Conservation (phyloP, 2,113 vertebrate genomes). For the Oncorhynchus gorbuscha region DNA sequence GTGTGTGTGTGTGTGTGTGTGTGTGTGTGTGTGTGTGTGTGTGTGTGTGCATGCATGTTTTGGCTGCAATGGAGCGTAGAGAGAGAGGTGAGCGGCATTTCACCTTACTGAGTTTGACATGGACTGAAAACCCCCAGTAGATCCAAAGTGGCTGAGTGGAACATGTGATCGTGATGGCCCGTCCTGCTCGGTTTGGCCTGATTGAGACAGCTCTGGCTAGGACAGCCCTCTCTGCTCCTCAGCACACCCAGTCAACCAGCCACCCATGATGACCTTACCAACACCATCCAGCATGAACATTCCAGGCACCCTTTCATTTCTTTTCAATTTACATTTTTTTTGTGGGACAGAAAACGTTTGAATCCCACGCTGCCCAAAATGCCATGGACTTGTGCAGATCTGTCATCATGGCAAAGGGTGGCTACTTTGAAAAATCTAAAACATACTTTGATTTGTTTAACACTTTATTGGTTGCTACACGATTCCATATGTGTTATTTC, state of each 20-base stretch:
- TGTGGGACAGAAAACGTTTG: too few relatives aligned
- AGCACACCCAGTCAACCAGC: slow-evolving; percentile 1
- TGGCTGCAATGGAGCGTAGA: not conserved
- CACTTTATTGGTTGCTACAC: too few relatives aligned
- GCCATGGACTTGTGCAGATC: not conserved
- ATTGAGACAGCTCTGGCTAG: slow-evolving; percentile 41
- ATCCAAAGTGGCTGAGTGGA: not conserved
- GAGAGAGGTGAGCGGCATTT: not conserved
- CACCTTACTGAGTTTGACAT: not conserved
- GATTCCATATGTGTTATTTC: too few relatives aligned
- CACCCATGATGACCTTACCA: slow-evolving; percentile 14
- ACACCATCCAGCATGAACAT: not conserved
- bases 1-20: not conserved
- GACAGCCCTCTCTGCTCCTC: slow-evolving; percentile 1
- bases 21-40: not conserved
- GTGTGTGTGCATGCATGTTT: slow-evolving; percentile 3
- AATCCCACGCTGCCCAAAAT: not conserved
- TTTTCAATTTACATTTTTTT: too few relatives aligned
- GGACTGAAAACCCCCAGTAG: not conserved
- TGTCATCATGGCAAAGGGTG: too few relatives aligned
- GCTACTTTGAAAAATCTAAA: too few relatives aligned
- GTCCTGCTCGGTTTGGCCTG: slow-evolving; percentile 53
- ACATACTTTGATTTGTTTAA: too few relatives aligned
- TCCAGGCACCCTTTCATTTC: too few relatives aligned
- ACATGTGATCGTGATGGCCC: slow-evolving; percentile 40